Evolutionary conservation across 2,888 invertebrate genomes (phyloP), one percentile per base, ranked within the genome.

Genomic region (Alsophila aescularia): DNA sequence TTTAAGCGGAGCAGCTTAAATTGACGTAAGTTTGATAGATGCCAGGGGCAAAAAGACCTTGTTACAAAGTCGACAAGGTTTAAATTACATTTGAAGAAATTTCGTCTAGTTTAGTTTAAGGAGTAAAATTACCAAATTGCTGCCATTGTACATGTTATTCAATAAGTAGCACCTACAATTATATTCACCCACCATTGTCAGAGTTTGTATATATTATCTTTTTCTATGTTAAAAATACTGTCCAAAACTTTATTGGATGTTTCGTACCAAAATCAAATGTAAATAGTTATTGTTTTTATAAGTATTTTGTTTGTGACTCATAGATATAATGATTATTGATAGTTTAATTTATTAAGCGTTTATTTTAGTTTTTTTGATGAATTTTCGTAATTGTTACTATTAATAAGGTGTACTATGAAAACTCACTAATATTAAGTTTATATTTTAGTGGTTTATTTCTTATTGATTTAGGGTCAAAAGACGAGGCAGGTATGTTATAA

Each of bases 221-320:
- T 48, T 49, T 49, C 35, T 44, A 50, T 53, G 31, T 44, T 48
- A 58, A 51, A 61, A 48, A 49, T 31, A 56, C 72, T 83, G 60
- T 87, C 88, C 86, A 85, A 76, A 2, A 32, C 69, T 67, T 58
- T 45, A 87, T 87, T 87, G 87, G 89, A 87, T 87, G 86, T 83
- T 60, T 80, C 72, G 79, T 83, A 88, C 88, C 88, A 88, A 87
- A 87, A 72, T 42, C 32, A 56, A 62, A 58, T 65, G 65, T 65
- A 65, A 32, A 65, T 65, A 70, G 62, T 61, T 12, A 2, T 56
- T 64, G 61, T 67, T 64, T 67, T 62, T 64, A 48, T 50, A 50
- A 36, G 35, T 16, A 52, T 51, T 66, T 37, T 54, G 43, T 53
- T 45, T 42, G 31, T 64, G 61, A 56, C 36, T 41, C 45, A 36